Conservation (phyloP, 2,888 invertebrate species). For the Cordilura impudica region DNA sequence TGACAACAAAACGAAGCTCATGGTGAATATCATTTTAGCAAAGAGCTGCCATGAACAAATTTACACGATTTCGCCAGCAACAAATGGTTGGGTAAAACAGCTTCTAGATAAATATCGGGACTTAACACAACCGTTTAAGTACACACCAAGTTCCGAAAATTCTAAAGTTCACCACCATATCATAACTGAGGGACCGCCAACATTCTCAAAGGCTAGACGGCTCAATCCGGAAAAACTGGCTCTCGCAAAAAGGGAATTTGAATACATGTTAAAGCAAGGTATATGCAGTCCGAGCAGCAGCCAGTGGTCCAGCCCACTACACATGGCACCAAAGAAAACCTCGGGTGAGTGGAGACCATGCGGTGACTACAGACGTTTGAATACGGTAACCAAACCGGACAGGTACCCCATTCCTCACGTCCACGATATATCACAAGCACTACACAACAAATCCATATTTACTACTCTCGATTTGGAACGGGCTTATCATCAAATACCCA, state of each 20-base stretch:
- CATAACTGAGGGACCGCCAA: slow-evolving; percentile 48
- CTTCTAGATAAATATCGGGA: background rate
- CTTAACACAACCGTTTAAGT: slow-evolving; percentile 2
- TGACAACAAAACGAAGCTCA: background rate
- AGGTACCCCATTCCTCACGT: slow-evolving; percentile 57
- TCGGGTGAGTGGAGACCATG: slow-evolving; percentile 52
- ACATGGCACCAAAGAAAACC: slow-evolving; percentile 56
- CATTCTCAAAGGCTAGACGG: slow-evolving; percentile 50
- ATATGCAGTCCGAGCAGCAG: slow-evolving; percentile 61
- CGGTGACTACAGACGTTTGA: slow-evolving; percentile 59
- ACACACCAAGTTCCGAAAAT: background rate
- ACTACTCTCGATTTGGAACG: too few relatives aligned
- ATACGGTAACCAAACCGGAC: slow-evolving; percentile 48
- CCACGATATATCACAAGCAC: slow-evolving; percentile 52
- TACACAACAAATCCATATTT: too few relatives aligned
- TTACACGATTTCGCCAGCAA: background rate
- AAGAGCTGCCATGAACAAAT: background rate
- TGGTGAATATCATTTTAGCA: background rate
- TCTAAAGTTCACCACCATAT: too few relatives aligned
- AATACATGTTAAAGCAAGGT: too few relatives aligned
- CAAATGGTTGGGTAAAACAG: background rate
- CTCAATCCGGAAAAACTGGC: slow-evolving; percentile 54
- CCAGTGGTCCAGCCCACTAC: slow-evolving; percentile 58
- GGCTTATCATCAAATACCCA: too few relatives aligned
- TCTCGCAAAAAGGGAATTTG: slow-evolving; percentile 56